These are phyloP conservation scores for Danio choprae DNA, from an alignment of 2,797 vertebrate species.

Conservation along the genomic window DNA sequence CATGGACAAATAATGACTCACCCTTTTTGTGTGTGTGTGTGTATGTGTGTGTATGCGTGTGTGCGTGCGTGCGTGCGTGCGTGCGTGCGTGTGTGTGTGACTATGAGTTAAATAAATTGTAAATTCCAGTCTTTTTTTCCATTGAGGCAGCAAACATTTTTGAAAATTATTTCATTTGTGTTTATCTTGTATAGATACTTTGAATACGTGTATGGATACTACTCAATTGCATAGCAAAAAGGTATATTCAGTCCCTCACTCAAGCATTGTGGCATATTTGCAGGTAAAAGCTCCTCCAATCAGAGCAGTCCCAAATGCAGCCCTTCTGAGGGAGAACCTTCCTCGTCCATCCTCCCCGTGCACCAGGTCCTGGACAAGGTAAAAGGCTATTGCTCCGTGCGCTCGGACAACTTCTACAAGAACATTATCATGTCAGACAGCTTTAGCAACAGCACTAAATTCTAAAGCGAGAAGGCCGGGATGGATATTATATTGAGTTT, in stretches of 20 bases:
- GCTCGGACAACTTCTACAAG: slow-evolving; percentile 95
- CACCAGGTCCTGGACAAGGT: slow-evolving; percentile 96
- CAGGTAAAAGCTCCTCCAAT: slow-evolving; percentile 85
- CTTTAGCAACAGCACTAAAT: slow-evolving; percentile 91
- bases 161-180: slow-evolving; percentile 6
- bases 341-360: slow-evolving; percentile 90
- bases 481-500: slow-evolving; percentile 13
- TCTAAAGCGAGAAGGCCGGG: slow-evolving; percentile 72
- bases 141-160: slow-evolving; percentile 7
- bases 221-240: neutral
- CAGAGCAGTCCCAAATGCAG: slow-evolving; percentile 82
- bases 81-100: neutral
- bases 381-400: slow-evolving; percentile 90
- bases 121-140: neutral
- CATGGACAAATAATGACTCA: slow-evolving; percentile 40
- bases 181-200: slow-evolving; percentile 17
- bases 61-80: no score
- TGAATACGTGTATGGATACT: no score
- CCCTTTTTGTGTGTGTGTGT: neutral
- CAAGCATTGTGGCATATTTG: slow-evolving; percentile 48
- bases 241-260: neutral
- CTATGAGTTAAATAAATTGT: slow-evolving; percentile 1
- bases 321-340: slow-evolving; percentile 84
- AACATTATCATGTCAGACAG: slow-evolving; percentile 95
- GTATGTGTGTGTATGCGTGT: no score